These are phyloP conservation scores for Probaryconus sp. DNA, from an alignment of 1,140 invertebrate genomes.

Conservation along the genomic window DNA sequence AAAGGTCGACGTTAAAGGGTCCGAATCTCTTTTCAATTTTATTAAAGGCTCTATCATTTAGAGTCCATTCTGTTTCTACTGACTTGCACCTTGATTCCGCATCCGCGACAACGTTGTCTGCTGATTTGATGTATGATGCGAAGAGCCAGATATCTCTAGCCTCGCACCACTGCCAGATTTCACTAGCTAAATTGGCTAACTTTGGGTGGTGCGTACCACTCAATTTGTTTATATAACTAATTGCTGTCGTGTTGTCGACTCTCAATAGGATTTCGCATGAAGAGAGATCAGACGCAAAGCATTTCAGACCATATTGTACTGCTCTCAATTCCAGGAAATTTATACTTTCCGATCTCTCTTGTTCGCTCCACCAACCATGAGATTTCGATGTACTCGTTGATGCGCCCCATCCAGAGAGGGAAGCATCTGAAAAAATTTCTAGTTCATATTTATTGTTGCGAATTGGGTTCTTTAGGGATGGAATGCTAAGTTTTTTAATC, in stretches of 20 bases:
- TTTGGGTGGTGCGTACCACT: slow-evolving; percentile 18
- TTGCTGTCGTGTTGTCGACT: slow-evolving; percentile 64
- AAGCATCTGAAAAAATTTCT: slow-evolving; percentile 47
- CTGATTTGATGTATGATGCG: slow-evolving; percentile 51
- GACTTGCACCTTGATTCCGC: slow-evolving; percentile 19
- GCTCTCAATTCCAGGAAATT: slow-evolving; percentile 38
- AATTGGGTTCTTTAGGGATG: not conserved
- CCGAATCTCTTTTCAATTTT: not conserved
- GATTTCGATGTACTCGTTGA: not conserved
- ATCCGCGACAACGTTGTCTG: slow-evolving; percentile 48
- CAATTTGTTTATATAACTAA: slow-evolving; percentile 56
- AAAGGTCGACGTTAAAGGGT: not conserved
- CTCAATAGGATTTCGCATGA: slow-evolving; percentile 61
- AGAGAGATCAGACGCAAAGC: slow-evolving; percentile 12
- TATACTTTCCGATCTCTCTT: slow-evolving; percentile 15
- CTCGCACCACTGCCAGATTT: slow-evolving; percentile 61
- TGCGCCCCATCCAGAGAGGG: slow-evolving; percentile 33
- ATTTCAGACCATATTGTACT: slow-evolving; percentile 31
- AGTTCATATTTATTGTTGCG: slow-evolving; percentile 4
- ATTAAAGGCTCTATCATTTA: too few species aligned
- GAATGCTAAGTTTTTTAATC: not conserved
- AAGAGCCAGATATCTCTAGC: slow-evolving; percentile 50
- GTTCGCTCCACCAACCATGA: slow-evolving; percentile 24
- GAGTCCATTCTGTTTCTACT: slow-evolving; percentile 33
- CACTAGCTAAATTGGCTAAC: slow-evolving; percentile 41